Percentiles rank a stretch among this genome's conserved stretches.
These are phyloP conservation scores for Porites australiensis DNA, from an alignment of 64 coral and sea anemone genomes.

Conservation along the genomic window DNA sequence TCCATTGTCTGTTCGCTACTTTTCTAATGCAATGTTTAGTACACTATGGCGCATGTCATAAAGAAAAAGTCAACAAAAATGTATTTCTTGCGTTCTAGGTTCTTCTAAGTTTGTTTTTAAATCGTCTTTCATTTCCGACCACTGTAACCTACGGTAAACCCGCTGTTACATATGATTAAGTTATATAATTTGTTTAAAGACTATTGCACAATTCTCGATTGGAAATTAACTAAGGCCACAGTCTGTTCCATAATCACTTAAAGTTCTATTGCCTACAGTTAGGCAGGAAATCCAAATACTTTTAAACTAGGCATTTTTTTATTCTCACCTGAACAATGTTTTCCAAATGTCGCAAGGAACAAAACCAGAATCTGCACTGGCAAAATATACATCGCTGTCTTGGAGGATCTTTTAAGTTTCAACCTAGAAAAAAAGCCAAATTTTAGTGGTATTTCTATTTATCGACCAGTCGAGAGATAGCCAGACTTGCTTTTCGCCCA, in stretches of 20 bases:
- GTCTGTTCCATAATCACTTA: background rate
- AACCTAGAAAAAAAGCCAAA: background rate
- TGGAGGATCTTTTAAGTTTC: background rate
- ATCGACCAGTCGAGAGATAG: background rate
- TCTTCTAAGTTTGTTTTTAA: background rate
- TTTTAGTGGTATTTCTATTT: constrained; percentile 12
- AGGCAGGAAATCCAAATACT: background rate
- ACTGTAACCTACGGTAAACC: background rate
- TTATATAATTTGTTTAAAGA: background rate
- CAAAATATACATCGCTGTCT: constrained; percentile 1
- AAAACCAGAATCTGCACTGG: background rate
- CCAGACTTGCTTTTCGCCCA: background rate
- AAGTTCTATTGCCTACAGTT: background rate
- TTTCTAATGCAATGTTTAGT: background rate
- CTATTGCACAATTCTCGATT: background rate
- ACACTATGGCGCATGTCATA: background rate
- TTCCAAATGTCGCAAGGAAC: constrained; percentile 21
- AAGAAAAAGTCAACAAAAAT: constrained; percentile 1
- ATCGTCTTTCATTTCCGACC: background rate
- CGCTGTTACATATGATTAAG: background rate
- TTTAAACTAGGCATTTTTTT: background rate
- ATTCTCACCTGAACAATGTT: constrained; percentile 10
- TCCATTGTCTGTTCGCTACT: background rate
- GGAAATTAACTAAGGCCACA: background rate
- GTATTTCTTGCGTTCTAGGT: background rate